Percentiles rank a stretch among this genome's conserved stretches.
Conservation (phyloP, 2,888 invertebrate species). For the Eristalinus sepulchralis region DNA sequence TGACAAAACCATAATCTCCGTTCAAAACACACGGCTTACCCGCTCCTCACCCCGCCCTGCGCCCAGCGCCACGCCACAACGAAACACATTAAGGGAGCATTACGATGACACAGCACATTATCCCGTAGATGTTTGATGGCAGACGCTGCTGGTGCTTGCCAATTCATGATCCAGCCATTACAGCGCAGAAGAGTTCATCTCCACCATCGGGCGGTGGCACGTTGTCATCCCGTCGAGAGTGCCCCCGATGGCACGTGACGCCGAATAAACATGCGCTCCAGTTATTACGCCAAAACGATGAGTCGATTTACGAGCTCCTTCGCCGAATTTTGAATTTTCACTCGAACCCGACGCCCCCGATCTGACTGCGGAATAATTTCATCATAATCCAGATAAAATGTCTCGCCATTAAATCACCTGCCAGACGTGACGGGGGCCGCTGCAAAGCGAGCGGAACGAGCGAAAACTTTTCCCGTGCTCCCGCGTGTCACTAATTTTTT, state of each 20-base stretch:
- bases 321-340: slow-evolving; percentile 33
- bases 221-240: neutral
- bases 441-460: neutral
- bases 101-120: slow-evolving; percentile 7
- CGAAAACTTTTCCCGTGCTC: slow-evolving; percentile 12
- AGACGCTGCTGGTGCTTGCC: slow-evolving; percentile 24
- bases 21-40: neutral
- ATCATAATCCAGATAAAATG: slow-evolving; percentile 42
- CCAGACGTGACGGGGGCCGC: slow-evolving; percentile 34
- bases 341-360: slow-evolving; percentile 16
- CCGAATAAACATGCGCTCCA: slow-evolving; percentile 18
- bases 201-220: neutral
- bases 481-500: slow-evolving; percentile 22
- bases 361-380: slow-evolving; percentile 41
- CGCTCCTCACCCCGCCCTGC: neutral
- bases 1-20: neutral
- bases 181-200: slow-evolving; percentile 18
- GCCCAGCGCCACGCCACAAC: neutral
- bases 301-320: slow-evolving; percentile 38
- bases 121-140: slow-evolving; percentile 3
- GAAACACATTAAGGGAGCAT: slow-evolving; percentile 7
- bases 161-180: slow-evolving; percentile 22
- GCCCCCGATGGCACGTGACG: slow-evolving; percentile 24
- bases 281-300: slow-evolving; percentile 34
- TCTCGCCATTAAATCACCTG: slow-evolving; percentile 39